These are phyloP conservation scores for Eunapius fragilis DNA, from an alignment of 37 sponge, comb jelly and placozoan species.

Conservation along the genomic window DNA sequence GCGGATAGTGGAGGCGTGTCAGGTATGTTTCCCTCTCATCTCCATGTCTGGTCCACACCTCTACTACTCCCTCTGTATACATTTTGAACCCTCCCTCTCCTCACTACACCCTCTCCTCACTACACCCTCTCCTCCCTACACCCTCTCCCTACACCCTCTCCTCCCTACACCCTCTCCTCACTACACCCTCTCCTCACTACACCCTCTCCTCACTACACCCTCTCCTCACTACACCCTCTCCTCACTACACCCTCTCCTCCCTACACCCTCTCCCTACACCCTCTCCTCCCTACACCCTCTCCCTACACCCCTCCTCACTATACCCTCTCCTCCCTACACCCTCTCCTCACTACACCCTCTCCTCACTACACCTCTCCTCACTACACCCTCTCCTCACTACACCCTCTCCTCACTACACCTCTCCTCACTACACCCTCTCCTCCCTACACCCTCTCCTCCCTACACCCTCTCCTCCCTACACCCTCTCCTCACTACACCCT, in stretches of 20 bases:
- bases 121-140: background rate
- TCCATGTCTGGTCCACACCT: background rate
- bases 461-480: background rate
- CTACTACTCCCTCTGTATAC: background rate
- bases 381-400: too few species aligned
- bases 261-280: background rate
- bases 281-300: background rate
- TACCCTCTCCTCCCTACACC: background rate
- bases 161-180: background rate
- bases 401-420: too few species aligned
- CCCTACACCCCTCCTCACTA: background rate
- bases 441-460: background rate
- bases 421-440: background rate
- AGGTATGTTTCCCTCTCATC: constrained; percentile 14
- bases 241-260: background rate
- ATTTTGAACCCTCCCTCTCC: background rate
- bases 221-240: background rate
- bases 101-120: background rate
- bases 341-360: background rate
- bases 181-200: background rate
- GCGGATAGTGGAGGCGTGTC: constrained; percentile 4
- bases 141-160: background rate
- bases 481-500: background rate
- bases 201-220: background rate
- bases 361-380: background rate